Base-by-base conservation (phyloP, 2,113 vertebrate genomes). In the Morone saxatilis region DNA sequence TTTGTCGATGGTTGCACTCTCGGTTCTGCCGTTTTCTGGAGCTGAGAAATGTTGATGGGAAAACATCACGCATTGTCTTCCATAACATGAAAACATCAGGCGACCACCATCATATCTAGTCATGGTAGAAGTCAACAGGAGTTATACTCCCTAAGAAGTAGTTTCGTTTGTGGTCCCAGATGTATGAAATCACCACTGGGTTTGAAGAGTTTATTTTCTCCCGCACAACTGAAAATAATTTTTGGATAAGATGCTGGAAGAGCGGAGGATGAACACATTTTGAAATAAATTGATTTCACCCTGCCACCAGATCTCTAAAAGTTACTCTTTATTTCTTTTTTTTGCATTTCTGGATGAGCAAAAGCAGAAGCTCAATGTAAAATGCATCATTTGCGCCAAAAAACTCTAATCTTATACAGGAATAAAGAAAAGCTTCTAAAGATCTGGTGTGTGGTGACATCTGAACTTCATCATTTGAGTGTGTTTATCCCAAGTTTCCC, bases 151-250 rank as follows among this genome's bases (percentile, higher is more conserved):
- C 50, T 48, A 3, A 56, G 19, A 63, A 19, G 48, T 25, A 22
- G 40, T 53, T 86, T 56, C 67, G 45, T 56, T 77, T 67, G 31
- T 31, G 31, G 31, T 43, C 17, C 59, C 53, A 56, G 13, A 76
- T 62, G 53, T 50, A 63, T 48, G 31, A 78, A 14, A 59, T 25
- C 43, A 68, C 56, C 56, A 40, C 71, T 50, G 66, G 70, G 43
- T 69, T n/a, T 54, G 63, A 72, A 56, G 38, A 59, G 31, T 84
- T 78, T 68, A 80, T 84, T 76, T 78, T 48, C 22, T 61, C 22
- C 7, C 2, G 4, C 51, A 38, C 43, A 25, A 74, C 38, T 45
- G 13, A 67, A 53, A 80, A 16, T 0, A 14, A 31, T 48, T 50
- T 65, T 61, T 17, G 60, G 31, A 40, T 60, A 19, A n/a, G 16